A percentile compares a stretch with the other conserved stretches of the same genome.
phyloP scores from a whole-genome alignment of 2,888 invertebrate genomes.

The Alitta virens region DNA sequence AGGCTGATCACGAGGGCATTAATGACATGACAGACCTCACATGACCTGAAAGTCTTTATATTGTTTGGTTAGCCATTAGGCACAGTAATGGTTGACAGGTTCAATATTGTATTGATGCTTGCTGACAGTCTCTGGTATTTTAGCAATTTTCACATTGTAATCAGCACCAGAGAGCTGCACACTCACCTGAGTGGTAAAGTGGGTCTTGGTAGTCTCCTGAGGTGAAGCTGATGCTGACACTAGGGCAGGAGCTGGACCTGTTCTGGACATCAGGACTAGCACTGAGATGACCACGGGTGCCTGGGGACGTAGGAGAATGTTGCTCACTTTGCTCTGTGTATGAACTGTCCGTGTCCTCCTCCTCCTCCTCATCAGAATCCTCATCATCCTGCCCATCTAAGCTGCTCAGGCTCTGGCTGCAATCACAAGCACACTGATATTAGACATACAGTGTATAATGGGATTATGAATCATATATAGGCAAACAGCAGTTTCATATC shows the following conservation, averaged over 20 bases:
- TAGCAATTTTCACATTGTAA: too few species aligned
- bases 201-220: not conserved
- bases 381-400: slow-evolving; percentile 38
- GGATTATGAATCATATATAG: too few species aligned
- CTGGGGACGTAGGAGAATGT: not conserved
- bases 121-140: too few species aligned
- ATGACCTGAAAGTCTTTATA: too few species aligned
- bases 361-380: slow-evolving; percentile 12
- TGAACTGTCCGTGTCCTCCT: slow-evolving; percentile 10
- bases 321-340: slow-evolving; percentile 10
- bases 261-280: not conserved
- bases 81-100: too few species aligned
- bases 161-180: too few species aligned
- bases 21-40: too few species aligned
- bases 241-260: slow-evolving; percentile 8
- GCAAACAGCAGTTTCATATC: too few species aligned
- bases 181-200: not conserved
- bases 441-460: too few species aligned
- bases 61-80: too few species aligned
- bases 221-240: slow-evolving; percentile 4
- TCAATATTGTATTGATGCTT: too few species aligned
- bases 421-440: slow-evolving; percentile 1
- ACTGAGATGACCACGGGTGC: not conserved
- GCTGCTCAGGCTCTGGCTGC: slow-evolving; percentile 43
- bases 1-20: too few species aligned